These are phyloP conservation scores for Condylostylus longicornis DNA, from an alignment of 1,140 invertebrate species.

Conservation along the genomic window DNA sequence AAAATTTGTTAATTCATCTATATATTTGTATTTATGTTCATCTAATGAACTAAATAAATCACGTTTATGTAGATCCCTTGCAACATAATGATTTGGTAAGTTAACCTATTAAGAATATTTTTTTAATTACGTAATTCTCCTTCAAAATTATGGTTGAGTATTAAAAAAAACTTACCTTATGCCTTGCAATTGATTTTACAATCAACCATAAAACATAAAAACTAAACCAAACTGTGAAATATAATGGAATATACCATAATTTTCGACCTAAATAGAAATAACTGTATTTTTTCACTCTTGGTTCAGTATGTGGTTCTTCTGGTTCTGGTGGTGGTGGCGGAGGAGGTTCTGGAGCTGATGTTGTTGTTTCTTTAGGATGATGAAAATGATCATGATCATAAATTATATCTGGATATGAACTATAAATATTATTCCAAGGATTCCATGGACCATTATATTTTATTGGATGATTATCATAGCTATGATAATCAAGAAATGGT, in stretches of 20 bases:
- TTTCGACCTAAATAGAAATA: conserved; percentile 70
- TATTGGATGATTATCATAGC: conserved; percentile 12
- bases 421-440: conserved; percentile 25
- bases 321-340: conserved; percentile 31
- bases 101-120: conserved; percentile 16
- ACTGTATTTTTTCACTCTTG: conserved; percentile 57
- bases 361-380: conserved; percentile 25
- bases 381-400: conserved; percentile 36
- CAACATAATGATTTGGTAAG: conserved; percentile 28
- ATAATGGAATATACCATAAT: conserved; percentile 65
- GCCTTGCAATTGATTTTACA: conserved; percentile 58
- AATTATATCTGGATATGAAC: conserved; percentile 32
- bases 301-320: conserved; percentile 41
- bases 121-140: neutral
- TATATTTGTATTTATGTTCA: conserved; percentile 17
- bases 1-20: conserved; percentile 25
- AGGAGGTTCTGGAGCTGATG: conserved; percentile 19
- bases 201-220: conserved; percentile 63
- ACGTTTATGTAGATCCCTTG: conserved; percentile 10
- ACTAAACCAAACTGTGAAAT: conserved; percentile 69
- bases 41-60: conserved; percentile 13
- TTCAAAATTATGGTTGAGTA: neutral
- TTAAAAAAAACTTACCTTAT: conserved; percentile 41
- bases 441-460: conserved; percentile 15
- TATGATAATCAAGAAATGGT: conserved; percentile 9